Evolutionary conservation across 2,888 invertebrate genomes (phyloP).

Genomic region (Lomographa bimaculata): DNA sequence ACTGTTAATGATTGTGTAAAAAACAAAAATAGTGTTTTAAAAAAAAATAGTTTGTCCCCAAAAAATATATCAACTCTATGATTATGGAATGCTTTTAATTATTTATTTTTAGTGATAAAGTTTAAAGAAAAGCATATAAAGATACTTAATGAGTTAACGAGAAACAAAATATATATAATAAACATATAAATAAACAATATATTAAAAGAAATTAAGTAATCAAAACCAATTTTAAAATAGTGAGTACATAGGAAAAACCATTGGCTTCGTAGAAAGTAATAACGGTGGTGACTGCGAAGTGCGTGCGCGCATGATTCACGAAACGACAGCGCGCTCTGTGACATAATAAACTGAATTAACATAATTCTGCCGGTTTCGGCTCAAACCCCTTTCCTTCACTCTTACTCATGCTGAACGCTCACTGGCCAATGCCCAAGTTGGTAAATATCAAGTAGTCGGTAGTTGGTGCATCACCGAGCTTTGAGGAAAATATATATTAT

Average conservation of each 20-base stretch:
- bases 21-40: too few species aligned
- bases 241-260: constrained; percentile 47
- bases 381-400: constrained; percentile 60
- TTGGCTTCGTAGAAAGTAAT: constrained; percentile 73
- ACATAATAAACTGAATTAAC: constrained; percentile 81
- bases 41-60: too few species aligned
- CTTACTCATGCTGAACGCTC: constrained; percentile 36
- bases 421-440: too few species aligned
- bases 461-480: constrained; percentile 40
- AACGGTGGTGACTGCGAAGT: constrained; percentile 67
- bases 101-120: too few species aligned
- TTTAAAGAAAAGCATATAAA: too few species aligned
- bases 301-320: constrained; percentile 72
- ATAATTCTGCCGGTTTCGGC: constrained; percentile 62
- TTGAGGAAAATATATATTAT: constrained; percentile 17
- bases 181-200: too few species aligned
- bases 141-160: too few species aligned
- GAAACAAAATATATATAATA: too few species aligned
- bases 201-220: constrained; percentile 10
- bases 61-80: too few species aligned
- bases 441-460: too few species aligned
- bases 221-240: constrained; percentile 23
- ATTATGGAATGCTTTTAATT: too few species aligned
- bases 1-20: too few species aligned
- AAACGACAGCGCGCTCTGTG: constrained; percentile 62